Base-by-base conservation (phyloP, 92 coral and sea anemone species). In the Phenganax subtilis region DNA sequence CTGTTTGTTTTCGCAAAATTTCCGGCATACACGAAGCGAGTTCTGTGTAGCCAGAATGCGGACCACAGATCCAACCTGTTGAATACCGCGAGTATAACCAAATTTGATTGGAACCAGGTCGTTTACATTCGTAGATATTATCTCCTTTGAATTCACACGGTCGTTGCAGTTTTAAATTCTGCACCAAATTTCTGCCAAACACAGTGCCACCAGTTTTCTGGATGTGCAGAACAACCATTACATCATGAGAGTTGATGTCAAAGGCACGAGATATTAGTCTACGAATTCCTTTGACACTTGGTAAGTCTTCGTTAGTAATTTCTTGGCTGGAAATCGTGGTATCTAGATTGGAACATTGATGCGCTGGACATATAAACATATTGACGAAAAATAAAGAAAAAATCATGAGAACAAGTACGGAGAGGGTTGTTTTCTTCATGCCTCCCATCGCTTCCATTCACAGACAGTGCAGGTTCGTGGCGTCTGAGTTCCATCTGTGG, bases 61-160 rank as follows among this genome's bases (percentile, higher is more conserved):
- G 72, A 52, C 82, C 82, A 78, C 82, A 78, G 30, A 78, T 52
- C 82, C 82, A 78, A 15, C 82, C 82, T 44, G 82, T 78, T n/a
- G 82, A 78, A 78, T 29, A 78, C 47, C 82, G 72, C 7, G 82
- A 78, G n/a, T 78, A 78, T 47, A 78, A 51, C 82, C 82, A 78
- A 54, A 78, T 25, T 78, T 78, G 82, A 60, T 78, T 78, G 20
- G 82, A 78, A 61, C 72, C 82, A 78, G 82, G 82, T 29, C 82
- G 82, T 63, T 78, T 78, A 54, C 82, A 78, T 61, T 78, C 82
- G 57, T 55, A 81, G 57, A 78, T 64, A 63, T 78, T 78, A 78
- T 78, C 82, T 78, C n/a, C 67, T 61, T 17, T 25, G 60, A 59
- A 61, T 78, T 78, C 82, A 78, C 82, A 78, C 82, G 82, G 82